Conservation (phyloP, 2,113 vertebrate species). For the Lampris incognitus region DNA sequence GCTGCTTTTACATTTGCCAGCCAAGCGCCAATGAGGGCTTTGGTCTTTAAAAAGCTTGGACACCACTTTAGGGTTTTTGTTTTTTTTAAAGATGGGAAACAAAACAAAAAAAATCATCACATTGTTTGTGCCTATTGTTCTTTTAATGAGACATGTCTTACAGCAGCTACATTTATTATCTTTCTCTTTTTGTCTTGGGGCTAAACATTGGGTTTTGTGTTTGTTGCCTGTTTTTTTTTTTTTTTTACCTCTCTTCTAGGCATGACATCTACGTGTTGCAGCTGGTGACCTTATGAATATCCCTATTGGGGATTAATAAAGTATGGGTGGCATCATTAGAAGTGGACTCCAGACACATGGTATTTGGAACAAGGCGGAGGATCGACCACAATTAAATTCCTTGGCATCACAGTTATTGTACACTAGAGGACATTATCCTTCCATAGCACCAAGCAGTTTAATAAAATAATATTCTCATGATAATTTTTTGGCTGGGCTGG, state of each 20-base stretch:
- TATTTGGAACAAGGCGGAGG: slow-evolving; percentile 54
- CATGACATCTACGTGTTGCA: slow-evolving; percentile 5
- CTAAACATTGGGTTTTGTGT: slow-evolving; percentile 4
- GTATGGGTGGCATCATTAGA: slow-evolving; percentile 48
- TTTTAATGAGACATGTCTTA: slow-evolving; percentile 11
- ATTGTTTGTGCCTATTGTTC: slow-evolving; percentile 30
- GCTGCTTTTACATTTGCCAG: not conserved
- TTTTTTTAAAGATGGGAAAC: slow-evolving; percentile 16
- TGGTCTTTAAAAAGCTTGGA: slow-evolving; percentile 50
- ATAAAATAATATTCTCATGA: slow-evolving; percentile 67
- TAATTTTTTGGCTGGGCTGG: slow-evolving; percentile 38
- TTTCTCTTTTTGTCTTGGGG: not conserved
- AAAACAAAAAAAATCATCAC: slow-evolving; percentile 53
- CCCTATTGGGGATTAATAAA: slow-evolving; percentile 38
- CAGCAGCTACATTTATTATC: not conserved
- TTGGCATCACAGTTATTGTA: slow-evolving; percentile 68
- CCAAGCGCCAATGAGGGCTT: slow-evolving; percentile 43
- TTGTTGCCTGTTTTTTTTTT: slow-evolving; percentile 22
- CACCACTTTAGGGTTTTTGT: slow-evolving; percentile 28
- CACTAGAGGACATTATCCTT: slow-evolving; percentile 72
- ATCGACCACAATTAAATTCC: slow-evolving; percentile 56
- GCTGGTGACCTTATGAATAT: slow-evolving; percentile 40
- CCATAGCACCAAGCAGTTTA: slow-evolving; percentile 71
- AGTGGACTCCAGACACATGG: slow-evolving; percentile 62
- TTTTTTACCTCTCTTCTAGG: slow-evolving; percentile 34